Base-by-base conservation (phyloP, 1,140 invertebrate genomes). In the Solen grandis region DNA sequence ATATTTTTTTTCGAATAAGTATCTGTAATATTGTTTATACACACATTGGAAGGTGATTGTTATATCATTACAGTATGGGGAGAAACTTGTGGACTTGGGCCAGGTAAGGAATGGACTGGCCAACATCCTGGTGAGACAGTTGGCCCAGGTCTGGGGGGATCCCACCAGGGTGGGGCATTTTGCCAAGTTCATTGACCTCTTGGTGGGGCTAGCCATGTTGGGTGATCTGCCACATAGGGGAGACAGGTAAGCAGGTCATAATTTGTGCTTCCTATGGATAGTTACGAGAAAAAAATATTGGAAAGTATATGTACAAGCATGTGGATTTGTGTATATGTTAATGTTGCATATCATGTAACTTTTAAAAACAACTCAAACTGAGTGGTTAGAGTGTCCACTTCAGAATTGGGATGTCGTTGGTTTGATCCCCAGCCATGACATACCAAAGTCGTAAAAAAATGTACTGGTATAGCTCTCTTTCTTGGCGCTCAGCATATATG, bases 171-270 rank as follows among this genome's bases (percentile, higher is more conserved):
- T 80, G 22, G 27, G 10, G 1, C 66, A 80, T 65, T 36, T 54
- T 36, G 41, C 14, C 38, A 80, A 80, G 66, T 80, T 62, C 54
- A 35, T 72, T 8, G 14, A 52, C 29, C 0, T 80, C 19, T 16
- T 80, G 33, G 60, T 72, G 25, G n/a, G 65, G 14, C 31, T 80
- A 19, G 62, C 38, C 54, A 80, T 72, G 66, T 80, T 72, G 62
- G 77, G 77, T 36, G 68, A 16, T 25, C 60, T 80, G 13, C 27
- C 60, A 3, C 59, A 36, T 10, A 72, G 69, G 25, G 57, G 38
- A 35, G 68, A 65, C 16, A 80, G 77, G 77, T 80, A 70, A 5
- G 46, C n/a, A n/a, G n/a, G n/a, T n/a, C n/a, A n/a, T n/a, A n/a
- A n/a, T n/a, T n/a, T n/a, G n/a, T n/a, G n/a, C n/a, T n/a, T n/a